A percentile compares a stretch with the other conserved stretches of the same genome.
Evolutionary conservation across 2,113 vertebrate species (phyloP).

Genomic region (Ariopsis seemanni): DNA sequence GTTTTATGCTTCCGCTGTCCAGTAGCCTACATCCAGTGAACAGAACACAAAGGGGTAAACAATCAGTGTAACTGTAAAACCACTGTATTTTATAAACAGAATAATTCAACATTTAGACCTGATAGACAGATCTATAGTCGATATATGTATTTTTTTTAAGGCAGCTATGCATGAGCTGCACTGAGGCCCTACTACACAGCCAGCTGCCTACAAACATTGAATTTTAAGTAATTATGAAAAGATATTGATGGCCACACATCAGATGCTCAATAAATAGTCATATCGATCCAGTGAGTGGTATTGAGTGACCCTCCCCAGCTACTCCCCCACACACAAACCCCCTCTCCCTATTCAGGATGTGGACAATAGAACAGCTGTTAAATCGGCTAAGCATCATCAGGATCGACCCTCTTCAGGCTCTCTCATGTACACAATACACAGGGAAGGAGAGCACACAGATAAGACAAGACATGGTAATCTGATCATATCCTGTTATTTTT

Average conservation of each 20-base stretch:
- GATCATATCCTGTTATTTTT: neutral
- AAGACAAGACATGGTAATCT: neutral
- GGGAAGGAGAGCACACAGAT: neutral
- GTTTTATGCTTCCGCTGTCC: neutral
- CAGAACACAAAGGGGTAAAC: neutral
- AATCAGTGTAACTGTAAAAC: neutral
- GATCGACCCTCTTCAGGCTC: constrained; percentile 44
- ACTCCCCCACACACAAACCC: constrained; percentile 17
- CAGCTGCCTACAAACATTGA: constrained; percentile 61
- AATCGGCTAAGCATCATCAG: constrained; percentile 59
- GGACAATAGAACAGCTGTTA: constrained; percentile 70
- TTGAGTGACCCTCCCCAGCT: constrained; percentile 64
- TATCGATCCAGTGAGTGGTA: constrained; percentile 70
- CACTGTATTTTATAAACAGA: neutral
- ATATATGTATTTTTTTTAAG: neutral
- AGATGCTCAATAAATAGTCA: constrained; percentile 71
- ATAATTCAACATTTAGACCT: neutral
- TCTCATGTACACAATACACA: constrained; percentile 5
- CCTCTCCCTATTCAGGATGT: constrained; percentile 58
- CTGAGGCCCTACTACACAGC: neutral
- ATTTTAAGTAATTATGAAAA: constrained; percentile 63
- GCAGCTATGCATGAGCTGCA: neutral
- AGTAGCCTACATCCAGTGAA: no score
- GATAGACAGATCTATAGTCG: neutral
- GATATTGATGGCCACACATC: constrained; percentile 67